Percentiles rank a stretch among this genome's conserved stretches.
Conservation (phyloP, 2,113 vertebrate genomes). For the Eonycteris spelaea region DNA sequence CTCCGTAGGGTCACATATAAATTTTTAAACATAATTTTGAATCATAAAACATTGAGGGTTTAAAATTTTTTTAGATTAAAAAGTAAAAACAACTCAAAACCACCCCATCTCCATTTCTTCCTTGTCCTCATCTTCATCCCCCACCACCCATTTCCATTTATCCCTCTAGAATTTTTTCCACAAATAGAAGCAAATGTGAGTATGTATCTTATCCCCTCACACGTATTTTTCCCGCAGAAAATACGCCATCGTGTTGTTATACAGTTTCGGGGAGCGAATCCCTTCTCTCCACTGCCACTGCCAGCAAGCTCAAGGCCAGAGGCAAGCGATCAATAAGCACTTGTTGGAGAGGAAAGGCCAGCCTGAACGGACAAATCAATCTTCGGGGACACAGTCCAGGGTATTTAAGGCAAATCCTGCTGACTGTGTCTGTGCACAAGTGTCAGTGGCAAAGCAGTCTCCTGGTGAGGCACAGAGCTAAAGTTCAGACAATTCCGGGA, state of each 20-base stretch:
- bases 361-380: background rate
- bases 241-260: background rate
- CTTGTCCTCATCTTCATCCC: background rate
- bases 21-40: background rate
- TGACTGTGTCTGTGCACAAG: background rate
- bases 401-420: background rate
- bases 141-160: no score
- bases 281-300: background rate
- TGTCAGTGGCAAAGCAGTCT: background rate
- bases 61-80: background rate
- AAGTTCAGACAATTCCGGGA: background rate
- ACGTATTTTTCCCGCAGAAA: background rate
- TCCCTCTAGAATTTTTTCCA: background rate
- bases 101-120: background rate
- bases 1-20: background rate
- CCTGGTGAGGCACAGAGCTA: background rate
- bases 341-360: background rate
- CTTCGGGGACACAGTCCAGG: background rate
- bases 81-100: background rate
- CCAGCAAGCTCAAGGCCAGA: background rate
- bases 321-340: background rate
- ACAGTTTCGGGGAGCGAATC: background rate
- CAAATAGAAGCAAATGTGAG: background rate
- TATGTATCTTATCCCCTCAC: background rate
- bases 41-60: background rate